Conservation (phyloP, 2,113 vertebrate genomes). For the Rostratula benghalensis region DNA sequence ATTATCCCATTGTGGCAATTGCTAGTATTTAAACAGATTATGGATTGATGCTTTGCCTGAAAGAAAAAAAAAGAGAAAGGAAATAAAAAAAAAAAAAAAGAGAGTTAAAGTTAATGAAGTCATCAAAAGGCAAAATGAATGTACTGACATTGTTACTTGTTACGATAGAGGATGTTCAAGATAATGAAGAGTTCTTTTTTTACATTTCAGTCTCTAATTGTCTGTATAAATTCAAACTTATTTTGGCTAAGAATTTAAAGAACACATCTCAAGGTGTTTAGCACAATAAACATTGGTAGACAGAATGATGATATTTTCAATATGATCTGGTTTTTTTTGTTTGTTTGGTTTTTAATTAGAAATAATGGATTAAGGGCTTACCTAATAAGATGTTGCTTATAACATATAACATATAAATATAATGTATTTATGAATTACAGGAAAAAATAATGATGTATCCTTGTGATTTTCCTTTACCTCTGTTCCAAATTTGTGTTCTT, state of each 20-base stretch:
- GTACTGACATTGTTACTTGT: neutral
- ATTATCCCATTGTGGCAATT: neutral
- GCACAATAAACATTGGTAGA: neutral
- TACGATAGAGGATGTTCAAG: neutral
- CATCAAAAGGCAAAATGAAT: neutral
- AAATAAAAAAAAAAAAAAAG: too few species aligned
- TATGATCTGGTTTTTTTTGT: neutral
- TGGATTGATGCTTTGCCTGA: neutral
- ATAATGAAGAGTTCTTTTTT: neutral
- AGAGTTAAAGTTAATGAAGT: neutral
- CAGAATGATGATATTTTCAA: neutral
- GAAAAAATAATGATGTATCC: neutral
- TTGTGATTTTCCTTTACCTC: neutral
- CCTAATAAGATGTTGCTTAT: neutral
- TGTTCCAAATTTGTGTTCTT: neutral
- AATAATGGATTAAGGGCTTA: neutral
- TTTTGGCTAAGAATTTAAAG: neutral
- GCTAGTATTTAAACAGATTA: neutral
- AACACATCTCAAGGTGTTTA: neutral
- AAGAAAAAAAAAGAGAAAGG: neutral
- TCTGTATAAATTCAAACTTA: neutral
- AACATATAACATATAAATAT: too few species aligned
- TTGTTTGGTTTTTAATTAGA: neutral
- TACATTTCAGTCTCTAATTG: neutral
- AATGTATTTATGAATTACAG: neutral